Evolutionary conservation across 2,113 vertebrate genomes (phyloP), one percentile per base, ranked within the genome.

Genomic region (Thalassarche chlororhynchos): DNA sequence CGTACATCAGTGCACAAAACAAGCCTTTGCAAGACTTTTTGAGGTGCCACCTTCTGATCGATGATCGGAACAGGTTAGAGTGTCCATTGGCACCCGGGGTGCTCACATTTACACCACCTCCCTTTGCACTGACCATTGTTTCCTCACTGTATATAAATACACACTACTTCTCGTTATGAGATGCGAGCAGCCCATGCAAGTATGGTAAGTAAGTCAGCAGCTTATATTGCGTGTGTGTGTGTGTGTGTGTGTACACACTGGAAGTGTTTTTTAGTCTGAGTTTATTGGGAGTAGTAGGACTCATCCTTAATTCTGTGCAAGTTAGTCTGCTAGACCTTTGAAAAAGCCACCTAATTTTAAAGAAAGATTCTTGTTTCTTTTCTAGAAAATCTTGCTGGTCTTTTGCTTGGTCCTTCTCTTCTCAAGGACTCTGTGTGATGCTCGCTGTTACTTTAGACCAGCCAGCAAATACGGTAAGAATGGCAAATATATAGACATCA

Each of bases 121-220:
- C 17, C 49, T 57, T 80, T 94, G 49, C 74, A 76, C 12, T 74
- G 87, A 69, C 54, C 81, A 97, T 97, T 97, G 97, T 97, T 97
- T 66, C 68, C n/a, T 42, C 71, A 12, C 44, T 74, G 17, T 87
- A 87, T 96, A 97, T 94, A 97, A 93, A 78, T 26, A 87, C 42
- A 44, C 62, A 34, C 32, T 58, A 11, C 38, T 70, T 10, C 66
- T 87, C n/a, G 23, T 19, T 44, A 62, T 8, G 38, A 66, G 32
- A 51, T 34, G 84, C 58, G 81, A 90, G n/a, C 9, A 17, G 64
- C 38, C 32, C n/a, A 31, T 28, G 93, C 96, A 97, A 96, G 38
- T 60, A 97, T 97, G 97, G 97, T 97, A 93, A 97, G 97, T 97
- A 93, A 97, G 97, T 95, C 36, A 80, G 15, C 36, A 83, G 36